Conservation (phyloP, 1,140 invertebrate species). For the Wasmannia auropunctata region DNA sequence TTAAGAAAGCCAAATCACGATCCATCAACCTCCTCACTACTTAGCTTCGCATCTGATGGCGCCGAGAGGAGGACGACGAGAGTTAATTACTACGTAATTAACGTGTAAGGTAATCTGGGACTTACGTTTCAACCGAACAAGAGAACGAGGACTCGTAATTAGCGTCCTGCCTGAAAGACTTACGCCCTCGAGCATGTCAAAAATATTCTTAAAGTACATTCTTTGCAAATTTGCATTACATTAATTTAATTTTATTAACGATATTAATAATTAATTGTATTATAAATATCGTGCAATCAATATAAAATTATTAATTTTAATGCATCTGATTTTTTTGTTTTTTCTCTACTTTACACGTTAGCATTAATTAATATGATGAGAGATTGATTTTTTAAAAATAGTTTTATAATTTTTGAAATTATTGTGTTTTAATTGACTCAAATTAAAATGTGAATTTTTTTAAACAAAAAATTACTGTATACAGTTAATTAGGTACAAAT, state of each 20-base stretch:
- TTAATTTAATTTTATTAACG: background rate
- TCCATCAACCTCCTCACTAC: conserved; percentile 61
- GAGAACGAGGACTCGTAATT: conserved; percentile 61
- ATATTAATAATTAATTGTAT: background rate
- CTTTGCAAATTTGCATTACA: background rate
- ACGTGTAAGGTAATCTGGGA: conserved; percentile 69
- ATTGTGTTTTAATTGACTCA: background rate
- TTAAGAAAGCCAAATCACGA: conserved; percentile 64
- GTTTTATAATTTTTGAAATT: background rate
- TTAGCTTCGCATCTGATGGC: conserved; percentile 44
- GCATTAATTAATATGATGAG: background rate
- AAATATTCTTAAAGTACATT: conserved; percentile 15
- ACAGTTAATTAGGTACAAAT: background rate
- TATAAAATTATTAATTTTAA: background rate
- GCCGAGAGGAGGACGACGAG: conserved; percentile 44
- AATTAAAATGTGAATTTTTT: background rate
- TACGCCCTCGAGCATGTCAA: conserved; percentile 23
- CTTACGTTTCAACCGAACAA: conserved; percentile 63
- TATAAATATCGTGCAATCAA: background rate
- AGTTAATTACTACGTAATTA: conserved; percentile 73
- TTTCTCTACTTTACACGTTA: background rate
- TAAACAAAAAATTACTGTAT: background rate
- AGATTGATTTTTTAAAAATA: background rate
- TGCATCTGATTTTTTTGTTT: background rate
- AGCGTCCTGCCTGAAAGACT: conserved; percentile 56